Conservation (phyloP, 2,888 invertebrate genomes). For the Orthosia cruda region DNA sequence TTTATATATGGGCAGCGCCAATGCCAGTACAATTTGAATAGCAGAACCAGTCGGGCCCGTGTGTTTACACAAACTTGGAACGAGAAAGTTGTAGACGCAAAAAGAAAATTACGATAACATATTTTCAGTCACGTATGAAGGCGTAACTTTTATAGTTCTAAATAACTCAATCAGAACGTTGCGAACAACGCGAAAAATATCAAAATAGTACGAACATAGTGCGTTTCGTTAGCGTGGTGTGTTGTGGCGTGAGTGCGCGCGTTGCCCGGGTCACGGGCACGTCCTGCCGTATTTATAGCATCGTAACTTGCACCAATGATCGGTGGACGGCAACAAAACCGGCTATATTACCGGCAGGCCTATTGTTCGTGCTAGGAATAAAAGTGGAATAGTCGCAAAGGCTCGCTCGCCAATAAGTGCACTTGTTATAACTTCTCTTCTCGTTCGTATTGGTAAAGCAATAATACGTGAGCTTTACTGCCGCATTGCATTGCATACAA, state of each 20-base stretch:
- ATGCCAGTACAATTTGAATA: constrained; percentile 39
- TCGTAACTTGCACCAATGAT: constrained; percentile 89
- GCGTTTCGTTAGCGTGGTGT: constrained; percentile 57
- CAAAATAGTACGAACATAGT: constrained; percentile 68
- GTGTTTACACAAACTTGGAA: constrained; percentile 44
- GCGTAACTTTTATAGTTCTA: constrained; percentile 53
- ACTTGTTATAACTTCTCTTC: constrained; percentile 84
- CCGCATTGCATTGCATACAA: constrained; percentile 80
- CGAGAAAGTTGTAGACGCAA: constrained; percentile 45
- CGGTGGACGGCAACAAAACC: constrained; percentile 84
- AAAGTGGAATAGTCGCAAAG: constrained; percentile 82
- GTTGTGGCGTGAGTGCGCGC: constrained; percentile 63
- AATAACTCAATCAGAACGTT: constrained; percentile 63
- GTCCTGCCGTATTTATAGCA: constrained; percentile 89
- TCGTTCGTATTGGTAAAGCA: constrained; percentile 72
- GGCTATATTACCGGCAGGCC: constrained; percentile 81
- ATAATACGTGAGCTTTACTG: constrained; percentile 80
- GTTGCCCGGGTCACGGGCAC: constrained; percentile 87
- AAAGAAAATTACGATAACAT: constrained; percentile 35
- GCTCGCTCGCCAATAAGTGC: constrained; percentile 77
- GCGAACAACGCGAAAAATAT: constrained; percentile 61
- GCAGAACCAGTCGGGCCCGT: constrained; percentile 43
- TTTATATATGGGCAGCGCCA: constrained; percentile 32
- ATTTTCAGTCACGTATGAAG: constrained; percentile 70
- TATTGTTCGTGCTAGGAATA: constrained; percentile 89